Conservation (phyloP, 2,113 vertebrate species). For the Capreolus pygargus region DNA sequence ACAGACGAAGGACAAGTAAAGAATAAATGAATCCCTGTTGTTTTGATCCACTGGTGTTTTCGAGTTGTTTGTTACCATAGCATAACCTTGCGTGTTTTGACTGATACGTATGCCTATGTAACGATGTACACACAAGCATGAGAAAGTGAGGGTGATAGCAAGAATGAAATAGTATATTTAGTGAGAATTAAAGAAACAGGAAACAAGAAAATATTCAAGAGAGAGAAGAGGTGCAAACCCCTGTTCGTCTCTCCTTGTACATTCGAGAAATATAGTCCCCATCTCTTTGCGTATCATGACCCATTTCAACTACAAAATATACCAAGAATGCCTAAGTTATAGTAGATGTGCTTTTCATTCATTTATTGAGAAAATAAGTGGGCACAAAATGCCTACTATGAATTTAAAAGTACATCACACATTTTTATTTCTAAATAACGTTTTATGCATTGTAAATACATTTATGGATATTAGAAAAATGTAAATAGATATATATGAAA, state of each 20-base stretch:
- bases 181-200: not conserved
- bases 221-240: not conserved
- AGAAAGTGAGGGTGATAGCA: not conserved
- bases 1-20: not conserved
- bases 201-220: not conserved
- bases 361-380: not conserved
- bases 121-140: not conserved
- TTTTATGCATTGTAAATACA: not conserved
- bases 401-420: not conserved
- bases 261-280: not conserved
- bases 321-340: fast-evolving
- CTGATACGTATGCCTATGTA: not conserved
- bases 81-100: not conserved
- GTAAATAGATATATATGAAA: not conserved
- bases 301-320: not conserved
- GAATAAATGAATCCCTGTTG: not conserved
- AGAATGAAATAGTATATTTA: not conserved
- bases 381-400: not conserved
- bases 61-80: not conserved
- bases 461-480: not conserved
- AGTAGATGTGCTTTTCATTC: not conserved
- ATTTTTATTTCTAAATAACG: not conserved
- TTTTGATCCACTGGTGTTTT: not conserved
- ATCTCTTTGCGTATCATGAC: fast-evolving
- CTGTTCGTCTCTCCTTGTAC: not conserved